These are phyloP conservation scores for Podarcis muralis DNA, from an alignment of 2,113 vertebrate genomes.

Conservation along the genomic window DNA sequence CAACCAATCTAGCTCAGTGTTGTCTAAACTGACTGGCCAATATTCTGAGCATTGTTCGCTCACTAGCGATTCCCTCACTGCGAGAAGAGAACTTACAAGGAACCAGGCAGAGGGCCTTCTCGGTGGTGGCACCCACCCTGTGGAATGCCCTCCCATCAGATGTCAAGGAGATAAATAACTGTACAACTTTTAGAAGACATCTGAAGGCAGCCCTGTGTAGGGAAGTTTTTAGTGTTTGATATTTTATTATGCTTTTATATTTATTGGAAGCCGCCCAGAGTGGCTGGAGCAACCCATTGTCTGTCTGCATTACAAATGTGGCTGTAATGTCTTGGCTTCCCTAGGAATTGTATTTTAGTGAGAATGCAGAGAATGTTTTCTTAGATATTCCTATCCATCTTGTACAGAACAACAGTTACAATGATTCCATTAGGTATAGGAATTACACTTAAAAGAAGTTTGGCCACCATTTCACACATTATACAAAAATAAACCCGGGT, in stretches of 20 bases:
- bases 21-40: background rate
- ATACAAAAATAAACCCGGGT: background rate
- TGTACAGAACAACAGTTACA: background rate
- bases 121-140: too few species aligned
- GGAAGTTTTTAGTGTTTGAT: too few species aligned
- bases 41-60: background rate
- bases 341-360: background rate
- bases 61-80: too few species aligned
- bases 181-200: too few species aligned
- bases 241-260: too few species aligned
- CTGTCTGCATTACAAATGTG: background rate
- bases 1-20: background rate
- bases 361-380: background rate
- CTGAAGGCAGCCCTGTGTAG: too few species aligned
- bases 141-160: too few species aligned
- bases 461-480: background rate
- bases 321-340: background rate
- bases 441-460: background rate
- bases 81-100: too few species aligned
- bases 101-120: too few species aligned
- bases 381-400: background rate
- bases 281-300: too few species aligned
- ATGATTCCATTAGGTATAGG: background rate
- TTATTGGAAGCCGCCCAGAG: too few species aligned
- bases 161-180: too few species aligned